Conservation (phyloP, 2,797 vertebrate species). For the Manis javanica region DNA sequence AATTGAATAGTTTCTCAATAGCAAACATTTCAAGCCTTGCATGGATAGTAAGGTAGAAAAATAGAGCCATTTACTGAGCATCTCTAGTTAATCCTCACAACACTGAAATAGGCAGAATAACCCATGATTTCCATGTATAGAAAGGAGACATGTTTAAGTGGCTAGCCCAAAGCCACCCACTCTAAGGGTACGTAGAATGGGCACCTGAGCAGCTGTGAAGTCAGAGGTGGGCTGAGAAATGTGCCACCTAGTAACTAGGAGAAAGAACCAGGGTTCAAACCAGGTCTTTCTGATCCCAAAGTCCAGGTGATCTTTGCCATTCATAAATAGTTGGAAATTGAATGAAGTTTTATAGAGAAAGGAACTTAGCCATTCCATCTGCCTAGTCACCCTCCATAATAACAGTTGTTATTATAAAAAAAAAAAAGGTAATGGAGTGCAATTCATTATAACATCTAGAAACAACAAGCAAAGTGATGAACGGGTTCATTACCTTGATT, state of each 20-base stretch:
- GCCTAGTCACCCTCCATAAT: not conserved
- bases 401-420: not conserved
- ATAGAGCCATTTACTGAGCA: not conserved
- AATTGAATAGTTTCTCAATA: not conserved
- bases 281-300: not conserved
- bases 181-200: too few relatives aligned
- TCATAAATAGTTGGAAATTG: constrained; percentile 14
- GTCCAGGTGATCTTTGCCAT: not conserved
- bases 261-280: not conserved
- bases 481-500: not conserved
- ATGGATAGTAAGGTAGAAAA: not conserved
- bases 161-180: not conserved
- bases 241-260: not conserved
- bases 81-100: not conserved
- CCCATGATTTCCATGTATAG: not conserved
- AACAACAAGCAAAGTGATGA: not conserved
- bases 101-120: not conserved
- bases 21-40: not conserved
- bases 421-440: not conserved
- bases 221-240: too few relatives aligned
- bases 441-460: not conserved
- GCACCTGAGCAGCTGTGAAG: too few relatives aligned
- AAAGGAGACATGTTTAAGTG: not conserved
- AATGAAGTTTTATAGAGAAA: constrained; percentile 50
- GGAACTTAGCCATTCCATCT: not conserved